phyloP scores from a whole-genome alignment of 2,888 invertebrate species.

The Cecidostiba fungosa region DNA sequence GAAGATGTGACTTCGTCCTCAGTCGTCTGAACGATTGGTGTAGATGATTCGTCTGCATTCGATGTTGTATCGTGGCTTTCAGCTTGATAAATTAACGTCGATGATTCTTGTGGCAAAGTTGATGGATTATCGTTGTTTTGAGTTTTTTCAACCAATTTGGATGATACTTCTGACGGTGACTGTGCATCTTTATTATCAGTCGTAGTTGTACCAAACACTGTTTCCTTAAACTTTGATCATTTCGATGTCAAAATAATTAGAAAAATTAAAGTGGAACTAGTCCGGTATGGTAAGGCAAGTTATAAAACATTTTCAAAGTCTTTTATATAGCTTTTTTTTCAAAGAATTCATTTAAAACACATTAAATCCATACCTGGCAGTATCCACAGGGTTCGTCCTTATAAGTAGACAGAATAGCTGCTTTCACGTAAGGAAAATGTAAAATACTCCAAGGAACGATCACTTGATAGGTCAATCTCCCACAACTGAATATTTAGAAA shows the following conservation, averaged over 20 bases:
- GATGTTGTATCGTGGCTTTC: background rate
- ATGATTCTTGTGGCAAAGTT: background rate
- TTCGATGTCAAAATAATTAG: background rate
- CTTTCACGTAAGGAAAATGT: constrained; percentile 78
- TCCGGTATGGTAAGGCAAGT: too few species aligned
- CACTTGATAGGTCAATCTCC: constrained; percentile 76
- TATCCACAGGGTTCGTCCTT: constrained; percentile 77
- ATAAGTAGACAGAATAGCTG: constrained; percentile 77
- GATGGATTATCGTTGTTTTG: background rate
- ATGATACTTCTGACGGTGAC: too few species aligned
- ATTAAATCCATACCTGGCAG: constrained; percentile 67
- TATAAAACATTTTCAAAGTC: too few species aligned
- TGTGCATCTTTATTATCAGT: background rate
- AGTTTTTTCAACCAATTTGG: background rate
- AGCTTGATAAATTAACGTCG: background rate
- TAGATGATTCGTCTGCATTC: background rate
- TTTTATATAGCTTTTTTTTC: background rate
- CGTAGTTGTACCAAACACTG: background rate
- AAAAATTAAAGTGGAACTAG: too few species aligned
- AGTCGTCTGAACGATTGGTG: background rate
- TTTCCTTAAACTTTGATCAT: constrained; percentile 39
- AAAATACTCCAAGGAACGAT: constrained; percentile 78
- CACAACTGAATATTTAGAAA: constrained; percentile 71
- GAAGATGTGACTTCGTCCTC: background rate
- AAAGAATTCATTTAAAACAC: background rate